Percentiles rank a stretch among this genome's conserved stretches.
phyloP scores from a whole-genome alignment of 2,888 invertebrate species.

The Orthosia gracilis region DNA sequence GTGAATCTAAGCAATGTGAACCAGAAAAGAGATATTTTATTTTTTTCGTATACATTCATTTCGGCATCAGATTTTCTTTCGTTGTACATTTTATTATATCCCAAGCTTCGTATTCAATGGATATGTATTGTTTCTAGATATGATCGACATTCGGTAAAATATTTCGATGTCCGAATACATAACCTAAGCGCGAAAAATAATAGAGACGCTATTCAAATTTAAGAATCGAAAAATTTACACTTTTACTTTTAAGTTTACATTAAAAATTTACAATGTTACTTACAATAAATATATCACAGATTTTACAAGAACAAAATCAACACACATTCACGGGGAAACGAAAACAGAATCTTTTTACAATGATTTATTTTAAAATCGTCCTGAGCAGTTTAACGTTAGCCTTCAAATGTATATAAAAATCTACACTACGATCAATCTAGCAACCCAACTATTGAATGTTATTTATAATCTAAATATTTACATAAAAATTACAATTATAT shows the following conservation, averaged over 20 bases:
- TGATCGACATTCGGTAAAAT: conserved; percentile 79
- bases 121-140: conserved; percentile 89
- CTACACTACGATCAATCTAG: conserved; percentile 82
- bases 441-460: conserved; percentile 78
- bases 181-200: conserved; percentile 66
- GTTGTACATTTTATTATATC: conserved; percentile 80
- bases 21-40: conserved; percentile 73
- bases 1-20: conserved; percentile 78
- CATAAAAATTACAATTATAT: conserved; percentile 79
- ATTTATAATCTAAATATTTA: conserved; percentile 78
- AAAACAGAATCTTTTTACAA: conserved; percentile 69
- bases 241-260: conserved; percentile 71
- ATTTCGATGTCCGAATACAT: conserved; percentile 70
- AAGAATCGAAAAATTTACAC: conserved; percentile 77
- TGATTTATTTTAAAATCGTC: conserved; percentile 60
- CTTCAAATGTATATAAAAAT: conserved; percentile 78
- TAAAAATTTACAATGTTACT: conserved; percentile 86
- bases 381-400: conserved; percentile 70
- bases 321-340: conserved; percentile 70
- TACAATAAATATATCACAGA: conserved; percentile 91
- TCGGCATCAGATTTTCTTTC: conserved; percentile 78
- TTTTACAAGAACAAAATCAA: conserved; percentile 86
- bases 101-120: conserved; percentile 78
- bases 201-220: conserved; percentile 70
- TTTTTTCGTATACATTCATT: conserved; percentile 87